Percentiles rank a stretch among this genome's conserved stretches.
phyloP scores from a whole-genome alignment of 1,140 invertebrate species.

The Episyrphus balteatus region DNA sequence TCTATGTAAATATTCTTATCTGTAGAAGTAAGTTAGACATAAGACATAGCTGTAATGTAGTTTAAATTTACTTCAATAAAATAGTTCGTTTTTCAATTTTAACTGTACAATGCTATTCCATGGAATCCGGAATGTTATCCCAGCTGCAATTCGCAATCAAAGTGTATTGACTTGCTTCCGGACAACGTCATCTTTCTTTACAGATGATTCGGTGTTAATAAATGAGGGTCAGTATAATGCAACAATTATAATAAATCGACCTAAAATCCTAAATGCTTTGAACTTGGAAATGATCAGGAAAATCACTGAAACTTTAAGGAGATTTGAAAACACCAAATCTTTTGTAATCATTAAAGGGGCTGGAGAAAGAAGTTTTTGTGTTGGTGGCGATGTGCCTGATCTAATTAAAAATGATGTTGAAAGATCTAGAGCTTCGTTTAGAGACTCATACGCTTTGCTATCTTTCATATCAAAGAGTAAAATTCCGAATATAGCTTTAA shows the following conservation, averaged over 20 bases:
- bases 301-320: slow-evolving; percentile 66
- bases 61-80: no score
- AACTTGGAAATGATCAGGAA: slow-evolving; percentile 81
- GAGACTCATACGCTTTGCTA: slow-evolving; percentile 83
- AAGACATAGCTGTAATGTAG: no score
- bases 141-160: no score
- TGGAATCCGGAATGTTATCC: no score
- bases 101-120: no score
- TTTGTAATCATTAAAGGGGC: slow-evolving; percentile 84
- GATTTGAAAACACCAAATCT: slow-evolving; percentile 75
- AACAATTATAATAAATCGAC: slow-evolving; percentile 83
- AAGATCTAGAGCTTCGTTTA: slow-evolving; percentile 70
- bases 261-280: slow-evolving; percentile 87
- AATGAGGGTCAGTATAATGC: slow-evolving; percentile 39
- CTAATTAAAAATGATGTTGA: slow-evolving; percentile 61
- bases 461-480: slow-evolving; percentile 80
- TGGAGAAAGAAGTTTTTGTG: slow-evolving; percentile 95
- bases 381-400: slow-evolving; percentile 90
- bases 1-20: no score
- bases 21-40: no score
- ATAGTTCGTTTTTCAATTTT: no score
- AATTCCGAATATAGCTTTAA: slow-evolving; percentile 86
- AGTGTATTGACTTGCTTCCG: no score
- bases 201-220: slow-evolving; percentile 23
- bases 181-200: no score